Percentiles rank a stretch among this genome's conserved stretches.
phyloP scores from a whole-genome alignment of 1,140 invertebrate genomes.

The Drosophila bocki region DNA sequence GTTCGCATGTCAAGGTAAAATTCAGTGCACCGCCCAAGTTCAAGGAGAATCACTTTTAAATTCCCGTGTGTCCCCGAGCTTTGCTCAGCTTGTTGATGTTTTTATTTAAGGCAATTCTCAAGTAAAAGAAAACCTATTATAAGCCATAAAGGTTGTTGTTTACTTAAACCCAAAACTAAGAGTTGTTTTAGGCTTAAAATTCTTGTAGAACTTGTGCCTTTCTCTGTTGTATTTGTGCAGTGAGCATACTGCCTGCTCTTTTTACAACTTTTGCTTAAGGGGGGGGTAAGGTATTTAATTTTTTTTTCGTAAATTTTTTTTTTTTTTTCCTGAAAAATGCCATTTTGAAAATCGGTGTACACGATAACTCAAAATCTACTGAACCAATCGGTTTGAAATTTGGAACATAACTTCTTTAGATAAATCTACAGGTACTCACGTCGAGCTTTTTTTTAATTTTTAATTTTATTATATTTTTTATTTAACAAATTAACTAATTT shows the following conservation, averaged over 20 bases:
- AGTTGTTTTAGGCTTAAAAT: not conserved
- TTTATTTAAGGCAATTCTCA: conserved; percentile 11
- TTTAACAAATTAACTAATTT: too few species aligned
- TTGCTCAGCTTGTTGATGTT: conserved; percentile 20
- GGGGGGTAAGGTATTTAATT: too few species aligned
- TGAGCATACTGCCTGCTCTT: not conserved
- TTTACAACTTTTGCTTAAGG: not conserved
- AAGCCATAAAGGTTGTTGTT: not conserved
- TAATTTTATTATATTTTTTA: too few species aligned
- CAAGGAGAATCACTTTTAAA: conserved; percentile 78
- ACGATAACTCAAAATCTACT: too few species aligned
- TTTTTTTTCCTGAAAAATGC: too few species aligned
- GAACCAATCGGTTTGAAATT: too few species aligned
- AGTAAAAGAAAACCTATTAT: not conserved
- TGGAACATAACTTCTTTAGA: too few species aligned
- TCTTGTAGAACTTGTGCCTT: not conserved
- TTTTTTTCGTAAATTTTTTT: too few species aligned
- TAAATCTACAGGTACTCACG: too few species aligned
- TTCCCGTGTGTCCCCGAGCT: not conserved
- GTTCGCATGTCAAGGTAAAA: conserved; percentile 65
- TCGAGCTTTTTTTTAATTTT: too few species aligned
- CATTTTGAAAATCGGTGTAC: too few species aligned
- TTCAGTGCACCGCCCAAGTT: conserved; percentile 73
- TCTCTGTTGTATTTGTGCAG: conserved; percentile 5
- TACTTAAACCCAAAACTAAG: not conserved